phyloP scores from a whole-genome alignment of 2,113 vertebrate species.

The Catharus minimus region DNA sequence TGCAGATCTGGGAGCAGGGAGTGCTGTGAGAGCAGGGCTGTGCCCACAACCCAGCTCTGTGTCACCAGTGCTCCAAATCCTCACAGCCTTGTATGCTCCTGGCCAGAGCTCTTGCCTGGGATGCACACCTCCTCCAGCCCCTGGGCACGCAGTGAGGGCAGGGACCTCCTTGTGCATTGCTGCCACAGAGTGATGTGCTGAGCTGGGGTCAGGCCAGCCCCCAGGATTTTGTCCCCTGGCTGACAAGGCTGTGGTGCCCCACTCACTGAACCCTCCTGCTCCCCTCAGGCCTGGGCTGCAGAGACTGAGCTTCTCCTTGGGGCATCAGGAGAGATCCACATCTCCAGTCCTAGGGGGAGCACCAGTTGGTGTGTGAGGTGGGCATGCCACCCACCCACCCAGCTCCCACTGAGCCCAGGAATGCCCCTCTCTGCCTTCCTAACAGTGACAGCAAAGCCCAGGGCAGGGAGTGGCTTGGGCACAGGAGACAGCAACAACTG shows the following conservation, averaged over 20 bases:
- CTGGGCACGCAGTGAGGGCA: accelerated
- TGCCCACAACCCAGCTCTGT: background rate
- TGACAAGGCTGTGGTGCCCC: background rate
- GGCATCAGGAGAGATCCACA: background rate
- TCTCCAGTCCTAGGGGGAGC: background rate
- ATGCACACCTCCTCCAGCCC: background rate
- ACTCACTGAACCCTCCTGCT: accelerated
- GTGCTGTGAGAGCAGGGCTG: background rate
- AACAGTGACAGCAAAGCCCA: background rate
- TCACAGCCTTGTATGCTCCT: accelerated
- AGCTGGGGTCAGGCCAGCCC: background rate
- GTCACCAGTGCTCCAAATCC: background rate
- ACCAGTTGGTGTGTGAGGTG: accelerated
- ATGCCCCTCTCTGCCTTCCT: background rate
- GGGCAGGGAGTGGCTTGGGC: background rate
- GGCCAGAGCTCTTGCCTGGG: background rate
- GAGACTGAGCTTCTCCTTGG: background rate
- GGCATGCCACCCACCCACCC: background rate
- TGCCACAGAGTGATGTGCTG: accelerated
- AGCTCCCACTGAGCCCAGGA: background rate
- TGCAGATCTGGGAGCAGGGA: slow-evolving; percentile 85
- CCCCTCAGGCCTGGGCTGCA: background rate
- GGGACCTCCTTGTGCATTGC: background rate
- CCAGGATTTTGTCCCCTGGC: accelerated
- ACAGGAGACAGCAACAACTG: background rate